These are phyloP conservation scores for Lycophotia porphyrea DNA, from an alignment of 2,888 invertebrate species.

Conservation along the genomic window DNA sequence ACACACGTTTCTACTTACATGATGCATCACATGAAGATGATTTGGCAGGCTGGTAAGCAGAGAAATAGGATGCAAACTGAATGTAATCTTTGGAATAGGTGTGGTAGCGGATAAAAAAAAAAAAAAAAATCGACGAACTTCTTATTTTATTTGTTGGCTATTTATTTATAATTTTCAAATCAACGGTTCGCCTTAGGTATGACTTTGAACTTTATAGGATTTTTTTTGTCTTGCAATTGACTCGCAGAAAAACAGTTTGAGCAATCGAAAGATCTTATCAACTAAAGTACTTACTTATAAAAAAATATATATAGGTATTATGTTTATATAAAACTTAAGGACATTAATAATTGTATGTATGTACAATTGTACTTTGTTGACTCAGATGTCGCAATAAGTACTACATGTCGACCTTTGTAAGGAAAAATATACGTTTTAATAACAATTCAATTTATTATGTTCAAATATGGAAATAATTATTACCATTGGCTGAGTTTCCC, in stretches of 20 bases:
- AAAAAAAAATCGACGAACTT: not conserved
- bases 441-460: constrained; percentile 18
- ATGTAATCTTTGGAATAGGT: not conserved
- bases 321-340: not conserved
- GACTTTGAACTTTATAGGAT: not conserved
- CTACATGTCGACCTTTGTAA: constrained; percentile 37
- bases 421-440: constrained; percentile 20
- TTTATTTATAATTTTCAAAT: not conserved
- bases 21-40: not conserved
- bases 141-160: not conserved
- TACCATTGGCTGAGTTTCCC: not conserved
- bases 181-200: not conserved
- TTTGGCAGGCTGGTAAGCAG: not conserved
- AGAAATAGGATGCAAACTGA: not conserved
- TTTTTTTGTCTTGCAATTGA: not conserved
- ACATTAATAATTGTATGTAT: constrained; percentile 17
- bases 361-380: constrained; percentile 28
- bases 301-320: not conserved
- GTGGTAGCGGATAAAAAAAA: not conserved
- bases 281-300: not conserved
- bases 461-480: constrained; percentile 3
- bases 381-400: constrained; percentile 41
- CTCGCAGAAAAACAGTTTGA: not conserved
- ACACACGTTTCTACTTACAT: not conserved
- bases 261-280: not conserved